These are phyloP conservation scores for Pterostichus madidus DNA, from an alignment of 2,888 invertebrate genomes.

Conservation along the genomic window DNA sequence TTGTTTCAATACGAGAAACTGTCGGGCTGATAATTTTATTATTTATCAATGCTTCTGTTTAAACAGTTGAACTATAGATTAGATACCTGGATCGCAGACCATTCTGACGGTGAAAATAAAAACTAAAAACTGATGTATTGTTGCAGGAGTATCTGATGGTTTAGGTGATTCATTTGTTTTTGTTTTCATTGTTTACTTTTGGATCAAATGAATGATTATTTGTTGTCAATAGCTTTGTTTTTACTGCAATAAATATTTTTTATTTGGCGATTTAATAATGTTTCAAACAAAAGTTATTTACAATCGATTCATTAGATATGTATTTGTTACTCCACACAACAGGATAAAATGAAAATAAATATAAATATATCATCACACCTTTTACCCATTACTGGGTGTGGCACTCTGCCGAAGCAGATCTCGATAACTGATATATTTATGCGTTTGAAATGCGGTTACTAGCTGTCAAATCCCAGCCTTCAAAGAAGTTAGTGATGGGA, in stretches of 20 bases:
- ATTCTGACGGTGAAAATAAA: constrained; percentile 4
- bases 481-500: no score
- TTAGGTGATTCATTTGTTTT: background rate
- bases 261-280: no score
- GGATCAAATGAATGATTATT: constrained; percentile 7
- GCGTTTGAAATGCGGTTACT: no score
- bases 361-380: no score
- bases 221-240: background rate
- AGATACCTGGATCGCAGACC: background rate
- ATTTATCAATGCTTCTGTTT: constrained; percentile 52
- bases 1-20: constrained; percentile 44
- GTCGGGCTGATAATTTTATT: constrained; percentile 52
- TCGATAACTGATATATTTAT: no score
- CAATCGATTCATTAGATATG: no score
- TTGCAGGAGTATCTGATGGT: background rate
- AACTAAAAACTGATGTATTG: constrained; percentile 10
- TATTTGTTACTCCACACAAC: no score
- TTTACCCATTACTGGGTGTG: no score
- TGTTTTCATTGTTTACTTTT: background rate
- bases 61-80: constrained; percentile 48
- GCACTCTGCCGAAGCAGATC: no score
- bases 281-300: no score
- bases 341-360: no score
- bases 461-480: no score
- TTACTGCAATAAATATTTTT: background rate